Percentiles rank a stretch among this genome's conserved stretches.
Evolutionary conservation across 2,797 vertebrate genomes (phyloP).

Genomic region (Acrossocheilus fasciatus): DNA sequence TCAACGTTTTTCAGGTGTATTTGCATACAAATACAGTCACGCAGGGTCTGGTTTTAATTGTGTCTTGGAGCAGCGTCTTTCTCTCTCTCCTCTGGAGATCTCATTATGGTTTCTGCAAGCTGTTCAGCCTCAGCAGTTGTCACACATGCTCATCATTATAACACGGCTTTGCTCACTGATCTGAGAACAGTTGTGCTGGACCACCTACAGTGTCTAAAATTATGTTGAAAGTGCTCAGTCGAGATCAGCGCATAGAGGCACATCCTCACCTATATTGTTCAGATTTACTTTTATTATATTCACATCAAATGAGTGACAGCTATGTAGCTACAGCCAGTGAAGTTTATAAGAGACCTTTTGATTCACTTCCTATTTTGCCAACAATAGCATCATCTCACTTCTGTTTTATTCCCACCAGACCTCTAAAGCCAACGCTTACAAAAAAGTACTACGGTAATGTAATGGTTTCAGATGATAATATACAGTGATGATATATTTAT

Average conservation of each 20-base stretch:
- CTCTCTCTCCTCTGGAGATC: constrained; percentile 81
- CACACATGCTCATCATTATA: constrained; percentile 64
- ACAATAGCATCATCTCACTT: neutral
- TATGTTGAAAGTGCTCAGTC: constrained; percentile 33
- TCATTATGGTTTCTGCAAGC: constrained; percentile 83
- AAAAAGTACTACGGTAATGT: neutral
- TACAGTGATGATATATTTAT: neutral
- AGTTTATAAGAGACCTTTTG: neutral
- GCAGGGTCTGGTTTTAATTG: constrained; percentile 74
- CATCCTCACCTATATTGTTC: neutral
- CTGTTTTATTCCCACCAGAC: neutral
- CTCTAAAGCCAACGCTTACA: neutral
- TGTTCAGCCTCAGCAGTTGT: constrained; percentile 73
- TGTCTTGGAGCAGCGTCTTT: constrained; percentile 75
- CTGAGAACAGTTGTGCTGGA: constrained; percentile 53
- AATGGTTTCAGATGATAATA: neutral
- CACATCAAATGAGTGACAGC: constrained; percentile 13
- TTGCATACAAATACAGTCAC: constrained; percentile 43
- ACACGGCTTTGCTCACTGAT: constrained; percentile 65
- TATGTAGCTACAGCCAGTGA: neutral
- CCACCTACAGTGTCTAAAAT: constrained; percentile 31
- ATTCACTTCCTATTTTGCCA: neutral
- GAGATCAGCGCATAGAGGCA: neutral
- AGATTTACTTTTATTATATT: neutral
- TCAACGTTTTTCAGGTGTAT: constrained; percentile 12